Percentiles rank a stretch among this genome's conserved stretches.
Evolutionary conservation across 2,797 vertebrate species (phyloP).

Genomic region (Rhinella marina): DNA sequence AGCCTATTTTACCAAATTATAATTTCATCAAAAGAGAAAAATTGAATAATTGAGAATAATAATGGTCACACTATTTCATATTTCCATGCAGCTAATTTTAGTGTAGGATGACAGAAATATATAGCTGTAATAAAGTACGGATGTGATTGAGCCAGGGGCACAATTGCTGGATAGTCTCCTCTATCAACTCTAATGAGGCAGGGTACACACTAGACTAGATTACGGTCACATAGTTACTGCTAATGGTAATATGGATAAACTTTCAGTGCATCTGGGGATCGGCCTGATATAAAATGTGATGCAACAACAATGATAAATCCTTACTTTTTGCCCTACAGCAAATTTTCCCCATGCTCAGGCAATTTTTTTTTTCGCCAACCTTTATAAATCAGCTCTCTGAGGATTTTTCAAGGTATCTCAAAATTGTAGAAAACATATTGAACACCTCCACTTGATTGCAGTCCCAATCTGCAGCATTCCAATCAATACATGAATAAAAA

Average conservation of each 20-base stretch:
- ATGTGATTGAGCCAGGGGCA: background rate
- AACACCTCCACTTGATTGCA: conserved; percentile 62
- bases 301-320: conserved; percentile 62
- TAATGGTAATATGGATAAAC: conserved; percentile 61
- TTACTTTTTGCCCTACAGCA: conserved; percentile 61
- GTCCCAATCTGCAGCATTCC: conserved; percentile 60
- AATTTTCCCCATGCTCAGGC: conserved; percentile 58
- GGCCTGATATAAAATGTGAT: conserved; percentile 59
- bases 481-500: conserved; percentile 71
- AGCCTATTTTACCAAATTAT: no score
- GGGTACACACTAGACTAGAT: conserved; percentile 24
- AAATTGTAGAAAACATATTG: conserved; percentile 63
- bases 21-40: no score
- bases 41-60: no score
- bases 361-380: conserved; percentile 51
- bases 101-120: background rate
- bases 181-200: conserved; percentile 36
- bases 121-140: background rate
- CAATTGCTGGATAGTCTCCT: background rate
- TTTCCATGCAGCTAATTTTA: background rate
- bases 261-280: conserved; percentile 52
- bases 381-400: conserved; percentile 62
- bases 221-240: conserved; percentile 48
- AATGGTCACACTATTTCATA: background rate
- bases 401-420: conserved; percentile 63